phyloP scores from a whole-genome alignment of 2,888 invertebrate species.

The Latrodectus elegans region DNA sequence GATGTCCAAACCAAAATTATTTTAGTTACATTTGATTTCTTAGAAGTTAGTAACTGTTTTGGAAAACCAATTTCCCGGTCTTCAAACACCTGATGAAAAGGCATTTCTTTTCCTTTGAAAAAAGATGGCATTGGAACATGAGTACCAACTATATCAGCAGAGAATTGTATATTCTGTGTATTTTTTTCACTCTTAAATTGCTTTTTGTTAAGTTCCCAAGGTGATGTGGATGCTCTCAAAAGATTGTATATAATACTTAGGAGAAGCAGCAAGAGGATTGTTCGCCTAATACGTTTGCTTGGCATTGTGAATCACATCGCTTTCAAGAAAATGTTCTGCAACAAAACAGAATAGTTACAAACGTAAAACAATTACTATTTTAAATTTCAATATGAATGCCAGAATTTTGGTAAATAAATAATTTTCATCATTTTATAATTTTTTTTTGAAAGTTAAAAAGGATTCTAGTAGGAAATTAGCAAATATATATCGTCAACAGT shows the following conservation, averaged over 20 bases:
- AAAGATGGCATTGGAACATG: constrained; percentile 28
- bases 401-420: background rate
- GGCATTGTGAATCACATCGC: constrained; percentile 10
- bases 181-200: background rate
- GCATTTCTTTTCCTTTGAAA: constrained; percentile 40
- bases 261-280: constrained; percentile 11
- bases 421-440: too few relatives aligned
- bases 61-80: constrained; percentile 43
- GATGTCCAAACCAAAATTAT: constrained; percentile 60
- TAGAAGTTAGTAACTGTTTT: background rate
- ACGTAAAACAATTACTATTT: too few relatives aligned
- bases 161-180: background rate
- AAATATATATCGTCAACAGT: too few relatives aligned
- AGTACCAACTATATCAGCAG: background rate
- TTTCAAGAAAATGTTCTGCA: background rate
- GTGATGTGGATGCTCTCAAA: constrained; percentile 13
- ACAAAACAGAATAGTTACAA: background rate
- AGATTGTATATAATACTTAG: constrained; percentile 32
- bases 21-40: constrained; percentile 1
- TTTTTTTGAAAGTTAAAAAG: too few relatives aligned
- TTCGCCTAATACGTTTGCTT: constrained; percentile 13
- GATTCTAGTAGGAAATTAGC: too few relatives aligned
- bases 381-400: background rate
- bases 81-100: constrained; percentile 65
- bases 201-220: background rate